These are phyloP conservation scores for silkworm (Bombyx mori) DNA, from an alignment of 1,140 invertebrate species.

Conservation along the genomic window ASM3026992v2 NC_085131.1:8113001-8113500, in stretches of 20 bases:
- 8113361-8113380: too few relatives aligned
- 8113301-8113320: too few relatives aligned
- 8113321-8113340: too few relatives aligned
- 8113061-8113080: slow-evolving; percentile 72
- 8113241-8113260: slow-evolving; percentile 41
- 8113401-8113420: too few relatives aligned
- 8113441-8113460: too few relatives aligned
- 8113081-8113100: slow-evolving; percentile 83
- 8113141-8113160: slow-evolving; percentile 85
- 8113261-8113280: neutral
- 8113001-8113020: too few relatives aligned
- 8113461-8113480: too few relatives aligned
- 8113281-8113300: neutral
- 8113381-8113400: too few relatives aligned
- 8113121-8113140: slow-evolving; percentile 87
- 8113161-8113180: slow-evolving; percentile 88
- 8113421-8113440: too few relatives aligned
- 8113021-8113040: too few relatives aligned
- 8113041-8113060: neutral
- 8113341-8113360: too few relatives aligned
- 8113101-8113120: slow-evolving; percentile 89
- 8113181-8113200: slow-evolving; percentile 85
- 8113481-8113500: too few relatives aligned
- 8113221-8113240: slow-evolving; percentile 87
- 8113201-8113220: slow-evolving; percentile 84